Evolutionary conservation across 2,113 vertebrate species (phyloP).

Genomic region (Myanophis thanlyinensis): DNA sequence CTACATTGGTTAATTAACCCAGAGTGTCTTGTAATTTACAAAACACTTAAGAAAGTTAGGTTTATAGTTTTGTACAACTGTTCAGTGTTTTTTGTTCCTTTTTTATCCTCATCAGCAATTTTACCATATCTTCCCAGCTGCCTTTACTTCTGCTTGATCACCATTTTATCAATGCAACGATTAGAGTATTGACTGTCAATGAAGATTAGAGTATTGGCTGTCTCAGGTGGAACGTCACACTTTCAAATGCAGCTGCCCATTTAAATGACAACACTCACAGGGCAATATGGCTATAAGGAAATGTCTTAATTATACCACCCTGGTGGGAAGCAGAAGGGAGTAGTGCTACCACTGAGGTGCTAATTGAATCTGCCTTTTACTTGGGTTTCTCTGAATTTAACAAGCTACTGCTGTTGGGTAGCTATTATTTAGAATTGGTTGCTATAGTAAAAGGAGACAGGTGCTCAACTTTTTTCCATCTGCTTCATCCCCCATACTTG

Average conservation of each 20-base stretch:
- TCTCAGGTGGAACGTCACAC: background rate
- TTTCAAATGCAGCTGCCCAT: background rate
- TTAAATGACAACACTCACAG: background rate
- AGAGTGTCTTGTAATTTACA: background rate
- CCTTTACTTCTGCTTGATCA: background rate
- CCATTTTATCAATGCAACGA: background rate
- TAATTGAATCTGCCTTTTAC: slow-evolving; percentile 19
- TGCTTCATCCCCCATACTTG: background rate
- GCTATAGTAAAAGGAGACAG: background rate
- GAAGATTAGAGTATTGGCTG: background rate
- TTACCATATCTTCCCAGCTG: rapidly evolving
- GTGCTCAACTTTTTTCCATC: background rate
- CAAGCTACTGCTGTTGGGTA: background rate
- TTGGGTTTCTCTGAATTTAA: background rate
- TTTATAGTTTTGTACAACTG: slow-evolving; percentile 22
- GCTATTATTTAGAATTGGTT: background rate
- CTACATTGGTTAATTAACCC: slow-evolving; percentile 1
- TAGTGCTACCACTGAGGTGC: slow-evolving; percentile 7
- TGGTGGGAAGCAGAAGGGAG: background rate
- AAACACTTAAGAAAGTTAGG: background rate
- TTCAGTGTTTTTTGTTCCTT: slow-evolving; percentile 35
- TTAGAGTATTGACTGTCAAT: too few species aligned
- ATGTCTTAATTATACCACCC: background rate
- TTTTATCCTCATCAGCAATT: background rate
- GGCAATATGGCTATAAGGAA: background rate